phyloP scores from a whole-genome alignment of 2,888 invertebrate species.

The Maniola hyperantus region DNA sequence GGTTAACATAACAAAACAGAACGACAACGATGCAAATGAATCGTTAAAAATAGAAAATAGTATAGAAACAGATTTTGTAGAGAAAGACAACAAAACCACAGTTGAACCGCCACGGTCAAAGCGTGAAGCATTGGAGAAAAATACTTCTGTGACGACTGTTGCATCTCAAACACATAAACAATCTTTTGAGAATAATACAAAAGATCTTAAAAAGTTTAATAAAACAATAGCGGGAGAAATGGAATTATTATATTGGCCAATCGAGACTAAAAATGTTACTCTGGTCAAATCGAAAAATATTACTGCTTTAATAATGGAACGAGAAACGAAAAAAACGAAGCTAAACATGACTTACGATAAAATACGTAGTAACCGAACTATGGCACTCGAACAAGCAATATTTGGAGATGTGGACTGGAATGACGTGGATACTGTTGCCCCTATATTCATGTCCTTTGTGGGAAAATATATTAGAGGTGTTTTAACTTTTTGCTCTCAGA shows the following conservation, averaged over 20 bases:
- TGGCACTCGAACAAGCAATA: conserved; percentile 64
- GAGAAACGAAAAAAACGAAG: conserved; percentile 63
- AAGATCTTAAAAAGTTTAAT: conserved; percentile 49
- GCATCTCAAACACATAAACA: conserved; percentile 1
- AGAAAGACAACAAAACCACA: conserved; percentile 45
- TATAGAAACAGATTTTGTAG: conserved; percentile 60
- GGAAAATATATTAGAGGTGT: conserved; percentile 73
- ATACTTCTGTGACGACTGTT: background rate
- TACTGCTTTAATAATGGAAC: conserved; percentile 62
- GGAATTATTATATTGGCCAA: conserved; percentile 71
- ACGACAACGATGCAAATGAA: conserved; percentile 48
- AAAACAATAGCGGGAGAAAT: conserved; percentile 52
- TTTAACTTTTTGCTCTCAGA: conserved; percentile 70
- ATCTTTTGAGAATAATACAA: conserved; percentile 40
- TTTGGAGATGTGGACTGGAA: conserved; percentile 73
- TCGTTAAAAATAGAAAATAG: conserved; percentile 55
- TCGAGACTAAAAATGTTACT: conserved; percentile 43
- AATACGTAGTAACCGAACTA: conserved; percentile 58
- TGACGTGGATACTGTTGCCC: conserved; percentile 66
- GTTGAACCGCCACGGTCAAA: conserved; percentile 49
- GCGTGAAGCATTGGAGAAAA: conserved; percentile 43
- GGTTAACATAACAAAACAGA: conserved; percentile 57
- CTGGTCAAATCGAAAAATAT: conserved; percentile 53
- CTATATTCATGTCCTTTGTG: conserved; percentile 69
- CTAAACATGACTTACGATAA: conserved; percentile 61